These are phyloP conservation scores for Poecile montanus DNA, from an alignment of 2,797 vertebrate genomes.

Conservation along the genomic window DNA sequence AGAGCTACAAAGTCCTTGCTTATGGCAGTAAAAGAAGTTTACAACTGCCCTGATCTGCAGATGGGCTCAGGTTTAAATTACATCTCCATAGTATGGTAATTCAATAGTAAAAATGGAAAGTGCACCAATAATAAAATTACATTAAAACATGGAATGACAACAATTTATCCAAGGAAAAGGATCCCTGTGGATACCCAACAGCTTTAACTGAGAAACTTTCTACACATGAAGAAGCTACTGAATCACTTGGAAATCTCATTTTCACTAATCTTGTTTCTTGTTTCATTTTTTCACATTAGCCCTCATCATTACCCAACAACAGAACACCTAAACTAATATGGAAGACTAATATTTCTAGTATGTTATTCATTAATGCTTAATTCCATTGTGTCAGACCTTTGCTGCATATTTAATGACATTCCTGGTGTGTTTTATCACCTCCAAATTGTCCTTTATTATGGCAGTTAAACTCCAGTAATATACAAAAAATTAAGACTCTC, in stretches of 20 bases:
- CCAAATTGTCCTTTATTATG: slow-evolving; percentile 59
- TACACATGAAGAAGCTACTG: background rate
- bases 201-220: background rate
- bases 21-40: background rate
- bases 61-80: background rate
- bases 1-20: background rate
- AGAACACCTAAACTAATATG: slow-evolving; percentile 48
- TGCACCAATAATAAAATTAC: background rate
- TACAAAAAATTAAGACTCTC: slow-evolving; percentile 49
- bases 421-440: slow-evolving; percentile 43
- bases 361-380: slow-evolving; percentile 44
- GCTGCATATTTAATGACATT: slow-evolving; percentile 31
- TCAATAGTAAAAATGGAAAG: background rate
- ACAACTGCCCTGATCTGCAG: background rate
- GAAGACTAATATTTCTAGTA: slow-evolving; percentile 19
- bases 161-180: background rate
- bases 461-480: slow-evolving; percentile 40
- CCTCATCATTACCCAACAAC: background rate
- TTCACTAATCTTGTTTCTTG: background rate
- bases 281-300: slow-evolving; percentile 21
- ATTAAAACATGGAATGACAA: background rate
- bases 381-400: slow-evolving; percentile 31
- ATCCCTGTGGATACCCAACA: background rate
- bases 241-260: background rate
- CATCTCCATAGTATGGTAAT: background rate